Conservation (phyloP, 2,797 vertebrate genomes). For the Meda fulgida region DNA sequence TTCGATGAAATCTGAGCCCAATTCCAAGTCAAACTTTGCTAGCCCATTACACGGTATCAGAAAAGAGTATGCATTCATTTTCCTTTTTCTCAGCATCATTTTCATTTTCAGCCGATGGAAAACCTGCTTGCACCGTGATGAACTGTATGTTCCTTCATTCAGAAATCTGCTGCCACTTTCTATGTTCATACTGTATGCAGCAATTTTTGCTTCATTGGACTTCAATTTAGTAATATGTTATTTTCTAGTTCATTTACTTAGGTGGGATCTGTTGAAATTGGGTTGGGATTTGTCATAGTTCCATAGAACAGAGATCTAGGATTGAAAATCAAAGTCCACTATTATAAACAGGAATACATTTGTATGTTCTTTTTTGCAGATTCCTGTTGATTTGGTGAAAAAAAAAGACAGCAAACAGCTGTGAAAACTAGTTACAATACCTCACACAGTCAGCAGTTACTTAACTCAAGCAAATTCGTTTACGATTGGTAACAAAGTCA, state of each 20-base stretch:
- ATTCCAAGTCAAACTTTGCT: conserved; percentile 69
- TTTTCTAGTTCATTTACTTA: conserved; percentile 13
- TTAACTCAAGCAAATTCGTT: conserved; percentile 48
- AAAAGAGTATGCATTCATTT: conserved; percentile 68
- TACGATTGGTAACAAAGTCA: conserved; percentile 46
- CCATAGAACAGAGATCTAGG: not conserved
- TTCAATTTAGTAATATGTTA: conserved; percentile 7
- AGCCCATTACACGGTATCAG: conserved; percentile 66
- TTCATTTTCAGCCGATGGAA: not conserved
- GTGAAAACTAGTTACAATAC: not conserved
- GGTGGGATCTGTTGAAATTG: conserved; percentile 1
- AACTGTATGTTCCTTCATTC: conserved; percentile 1
- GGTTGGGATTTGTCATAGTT: conserved; percentile 9
- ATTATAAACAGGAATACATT: not conserved
- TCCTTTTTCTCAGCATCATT: conserved; percentile 56
- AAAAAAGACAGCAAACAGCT: not conserved
- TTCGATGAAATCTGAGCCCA: conserved; percentile 46
- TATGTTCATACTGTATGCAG: not conserved
- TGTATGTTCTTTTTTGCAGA: conserved; percentile 16
- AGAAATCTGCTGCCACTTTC: conserved; percentile 9
- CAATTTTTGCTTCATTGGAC: conserved; percentile 13
- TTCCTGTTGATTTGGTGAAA: conserved; percentile 5
- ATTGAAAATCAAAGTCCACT: conserved; percentile 3
- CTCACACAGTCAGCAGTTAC: conserved; percentile 47
- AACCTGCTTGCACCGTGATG: not conserved